Base-by-base conservation (phyloP, 2,113 vertebrate genomes). In the Coracopsis vasa region DNA sequence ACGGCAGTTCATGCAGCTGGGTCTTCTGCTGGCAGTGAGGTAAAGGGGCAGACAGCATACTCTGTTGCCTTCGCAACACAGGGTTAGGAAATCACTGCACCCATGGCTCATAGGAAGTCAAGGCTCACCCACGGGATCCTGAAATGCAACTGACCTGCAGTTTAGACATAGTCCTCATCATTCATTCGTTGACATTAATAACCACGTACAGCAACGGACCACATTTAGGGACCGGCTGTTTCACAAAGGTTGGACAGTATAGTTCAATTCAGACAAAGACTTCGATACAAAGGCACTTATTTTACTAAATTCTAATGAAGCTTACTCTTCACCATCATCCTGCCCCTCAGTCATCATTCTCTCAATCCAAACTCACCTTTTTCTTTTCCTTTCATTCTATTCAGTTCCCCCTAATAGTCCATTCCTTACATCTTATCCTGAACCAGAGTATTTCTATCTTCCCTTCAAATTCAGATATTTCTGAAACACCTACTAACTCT, bases 401-500 rank as follows among this genome's bases (percentile, higher is more conserved):
- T 84, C 37, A 71, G n/a, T 41, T 78, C 35, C 5, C 19, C 25
- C 21, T 44, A 21, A 25, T 5, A 84, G 44, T 25, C 65, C 16
- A 4, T 91, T 79, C 28, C 47, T 92, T 80, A 65, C 25, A 89
- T 58, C 23, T 89, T 79, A 87, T n/a, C 53, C 88, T 35, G 44
- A 87, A 85, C 25, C 17, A 85, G 39, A 86, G 58, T 67, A 80
- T 50, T 83, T 89, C 17, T 67, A 13, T 82, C 39, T 86, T 90
- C 70, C 21, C 70, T 72, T 94, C 44, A 72, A 23, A 91, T 92
- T 89, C 77, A 94, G 78, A 13, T 92, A 77, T 75, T 92, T 92
- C 70, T 89, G 44, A 61, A 93, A 94, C 90, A 89, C 88, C 73
- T 88, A 92, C 95, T 90, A 75, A 87, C 84, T 94, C 73, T 93